Evolutionary conservation across 2,888 invertebrate genomes (phyloP), one percentile per base, ranked within the genome.

Genomic region (Hypercompe scribonia): DNA sequence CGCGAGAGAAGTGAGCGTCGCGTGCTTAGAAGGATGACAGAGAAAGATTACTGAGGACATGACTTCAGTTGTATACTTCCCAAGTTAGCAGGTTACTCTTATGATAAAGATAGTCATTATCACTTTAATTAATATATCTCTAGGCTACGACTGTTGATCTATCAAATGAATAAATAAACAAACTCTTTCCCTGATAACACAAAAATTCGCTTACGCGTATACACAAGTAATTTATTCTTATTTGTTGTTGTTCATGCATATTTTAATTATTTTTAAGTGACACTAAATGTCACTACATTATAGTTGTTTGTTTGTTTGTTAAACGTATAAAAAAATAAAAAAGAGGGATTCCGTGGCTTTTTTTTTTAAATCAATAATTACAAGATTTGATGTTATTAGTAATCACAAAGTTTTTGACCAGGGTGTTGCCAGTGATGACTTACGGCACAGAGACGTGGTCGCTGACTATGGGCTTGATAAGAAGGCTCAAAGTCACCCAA

Each of bases 1-100:
- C 87, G 90, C 91, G 91, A 91, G 87, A 91, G 90, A 90, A 86
- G 85, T 82, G 85, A 85, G 78, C 84, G 90, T 90, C 90, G 90
- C 89, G 90, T 88, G 88, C 88, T 81, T 73, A 70, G 77, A 87
- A 88, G 86, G 93, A 92, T 84, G 90, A 84, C 46, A 78, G 64
- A 78, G 88, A 11, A 73, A 58, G 80, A 74, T 69, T 84, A 79
- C 33, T 74, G 72, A 88, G 91, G 94, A 73, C 69, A 69, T 28
- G 72, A 65, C 69, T 7, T 7, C 18, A 8, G 18, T 2, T 18
- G 8, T 18, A 18, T 7, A 61, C 18, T 31, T 28, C 7, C 31
- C 0, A n/a, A 2, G 21, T 24, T 10, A 1, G 11, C n/a, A n/a
- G 5, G 61, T 31, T 1, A 0, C 31, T 31, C 31, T 61, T 31